A percentile compares a stretch with the other conserved stretches of the same genome.
Conservation (phyloP, 2,888 invertebrate genomes). For the Tethea ocularis region DNA sequence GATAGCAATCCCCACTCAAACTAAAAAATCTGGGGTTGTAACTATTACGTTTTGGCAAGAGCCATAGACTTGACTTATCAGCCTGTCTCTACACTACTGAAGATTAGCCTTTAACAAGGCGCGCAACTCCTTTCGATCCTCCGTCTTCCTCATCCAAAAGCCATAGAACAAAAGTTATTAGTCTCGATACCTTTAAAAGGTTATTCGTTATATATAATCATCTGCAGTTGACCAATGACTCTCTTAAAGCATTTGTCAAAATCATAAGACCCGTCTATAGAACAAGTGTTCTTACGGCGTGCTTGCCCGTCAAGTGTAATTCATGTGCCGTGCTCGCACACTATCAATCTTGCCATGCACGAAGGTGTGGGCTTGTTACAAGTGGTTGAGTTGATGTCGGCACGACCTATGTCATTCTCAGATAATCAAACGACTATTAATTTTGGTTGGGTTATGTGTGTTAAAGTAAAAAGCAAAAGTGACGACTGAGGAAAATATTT, state of each 20-base stretch:
- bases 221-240: not conserved
- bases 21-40: too few species aligned
- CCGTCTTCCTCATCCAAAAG: too few species aligned
- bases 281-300: not conserved
- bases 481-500: not conserved
- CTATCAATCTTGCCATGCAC: conserved; percentile 9
- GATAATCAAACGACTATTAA: conserved; percentile 5
- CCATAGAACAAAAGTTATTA: too few species aligned
- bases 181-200: too few species aligned
- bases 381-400: conserved; percentile 7
- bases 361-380: conserved; percentile 8
- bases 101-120: too few species aligned
- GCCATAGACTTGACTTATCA: too few species aligned
- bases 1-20: too few species aligned
- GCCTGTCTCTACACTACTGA: too few species aligned
- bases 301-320: not conserved
- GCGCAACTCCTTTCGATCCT: too few species aligned
- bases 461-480: not conserved
- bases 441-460: not conserved
- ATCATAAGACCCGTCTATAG: not conserved
- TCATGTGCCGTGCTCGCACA: conserved; percentile 7
- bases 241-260: not conserved
- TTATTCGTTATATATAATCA: too few species aligned
- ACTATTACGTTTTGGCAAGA: too few species aligned
- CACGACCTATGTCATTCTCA: conserved; percentile 10